Percentiles rank a stretch among this genome's conserved stretches.
phyloP scores from a whole-genome alignment of 1,140 invertebrate genomes.

The Drosophila leontia region DNA sequence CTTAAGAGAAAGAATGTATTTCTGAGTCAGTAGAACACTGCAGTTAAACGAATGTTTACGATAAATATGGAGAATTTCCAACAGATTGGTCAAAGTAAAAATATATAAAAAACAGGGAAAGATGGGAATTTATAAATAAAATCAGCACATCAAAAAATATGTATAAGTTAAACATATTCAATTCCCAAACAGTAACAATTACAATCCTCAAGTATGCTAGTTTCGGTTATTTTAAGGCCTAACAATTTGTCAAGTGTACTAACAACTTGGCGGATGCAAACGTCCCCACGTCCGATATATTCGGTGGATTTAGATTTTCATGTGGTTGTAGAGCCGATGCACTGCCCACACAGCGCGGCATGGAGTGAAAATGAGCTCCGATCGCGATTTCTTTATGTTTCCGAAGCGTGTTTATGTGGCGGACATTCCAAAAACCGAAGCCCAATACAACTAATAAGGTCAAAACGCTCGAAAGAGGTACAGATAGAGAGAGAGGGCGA shows the following conservation, averaged over 20 bases:
- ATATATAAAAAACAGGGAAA: background rate
- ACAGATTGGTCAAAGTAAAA: background rate
- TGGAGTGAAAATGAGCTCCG: constrained; percentile 82
- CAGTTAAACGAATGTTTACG: background rate
- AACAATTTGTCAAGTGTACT: constrained; percentile 41
- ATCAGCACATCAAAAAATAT: too few species aligned
- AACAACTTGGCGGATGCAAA: constrained; percentile 43
- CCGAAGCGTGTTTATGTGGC: constrained; percentile 72
- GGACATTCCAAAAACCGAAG: constrained; percentile 62
- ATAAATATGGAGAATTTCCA: background rate
- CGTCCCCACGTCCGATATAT: constrained; percentile 54
- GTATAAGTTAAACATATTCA: too few species aligned
- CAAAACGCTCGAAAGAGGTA: constrained; percentile 53
- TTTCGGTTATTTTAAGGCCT: background rate
- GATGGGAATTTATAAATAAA: background rate
- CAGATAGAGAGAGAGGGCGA: constrained; percentile 18
- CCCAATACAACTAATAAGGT: constrained; percentile 66
- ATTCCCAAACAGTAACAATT: too few species aligned
- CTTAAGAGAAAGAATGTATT: background rate
- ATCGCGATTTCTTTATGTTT: constrained; percentile 77
- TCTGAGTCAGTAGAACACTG: constrained; percentile 2
- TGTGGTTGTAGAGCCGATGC: constrained; percentile 29
- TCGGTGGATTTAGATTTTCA: constrained; percentile 25
- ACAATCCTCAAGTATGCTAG: background rate
- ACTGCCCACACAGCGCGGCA: constrained; percentile 63